A percentile compares a stretch with the other conserved stretches of the same genome.
These are phyloP conservation scores for Scrobipalpa costella DNA, from an alignment of 2,888 invertebrate species.

Conservation along the genomic window DNA sequence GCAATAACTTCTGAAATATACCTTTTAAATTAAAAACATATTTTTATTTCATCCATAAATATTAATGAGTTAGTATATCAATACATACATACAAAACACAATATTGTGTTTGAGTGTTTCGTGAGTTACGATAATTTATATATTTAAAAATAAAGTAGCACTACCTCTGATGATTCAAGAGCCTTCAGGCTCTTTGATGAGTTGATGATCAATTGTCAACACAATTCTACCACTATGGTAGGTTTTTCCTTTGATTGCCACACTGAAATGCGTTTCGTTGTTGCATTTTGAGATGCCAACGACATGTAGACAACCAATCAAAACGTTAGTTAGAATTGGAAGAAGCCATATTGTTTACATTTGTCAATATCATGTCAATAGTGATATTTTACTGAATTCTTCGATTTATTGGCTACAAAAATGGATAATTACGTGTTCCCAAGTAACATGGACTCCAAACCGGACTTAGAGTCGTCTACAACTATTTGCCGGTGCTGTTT, in stretches of 20 bases:
- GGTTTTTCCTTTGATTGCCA: neutral
- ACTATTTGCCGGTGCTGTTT: constrained; percentile 67
- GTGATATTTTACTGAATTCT: constrained; percentile 4
- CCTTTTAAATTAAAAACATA: too few species aligned
- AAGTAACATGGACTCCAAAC: constrained; percentile 37
- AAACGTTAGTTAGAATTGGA: neutral
- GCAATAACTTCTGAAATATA: too few species aligned
- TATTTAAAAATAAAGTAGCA: too few species aligned
- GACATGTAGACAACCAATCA: neutral
- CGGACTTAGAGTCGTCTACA: constrained; percentile 41
- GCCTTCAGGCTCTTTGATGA: too few species aligned
- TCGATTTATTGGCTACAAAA: constrained; percentile 13
- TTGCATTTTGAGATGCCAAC: neutral
- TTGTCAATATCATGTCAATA: constrained; percentile 16
- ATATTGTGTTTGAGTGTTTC: too few species aligned
- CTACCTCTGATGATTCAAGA: too few species aligned
- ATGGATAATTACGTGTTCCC: constrained; percentile 20
- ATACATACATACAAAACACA: too few species aligned
- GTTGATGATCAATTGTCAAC: too few species aligned
- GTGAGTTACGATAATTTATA: too few species aligned
- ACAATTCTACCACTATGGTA: constrained; percentile 22
- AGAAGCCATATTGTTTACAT: constrained; percentile 34
- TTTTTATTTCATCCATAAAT: too few species aligned
- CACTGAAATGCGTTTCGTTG: constrained; percentile 17
- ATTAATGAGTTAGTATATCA: too few species aligned